Conservation (phyloP, 1,140 invertebrate genomes). For the Sycobia sp. region DNA sequence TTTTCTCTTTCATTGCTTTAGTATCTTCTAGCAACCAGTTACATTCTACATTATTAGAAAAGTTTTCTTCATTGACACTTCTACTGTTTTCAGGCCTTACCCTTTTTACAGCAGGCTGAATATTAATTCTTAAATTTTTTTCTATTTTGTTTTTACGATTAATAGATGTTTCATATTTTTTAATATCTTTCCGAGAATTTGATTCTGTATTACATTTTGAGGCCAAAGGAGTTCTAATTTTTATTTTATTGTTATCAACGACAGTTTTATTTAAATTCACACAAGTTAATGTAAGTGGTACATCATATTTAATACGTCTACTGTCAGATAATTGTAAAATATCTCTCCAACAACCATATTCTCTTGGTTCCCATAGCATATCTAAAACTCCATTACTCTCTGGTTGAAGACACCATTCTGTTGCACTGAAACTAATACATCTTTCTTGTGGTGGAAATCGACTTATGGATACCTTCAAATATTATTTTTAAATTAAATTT, state of each 20-base stretch:
- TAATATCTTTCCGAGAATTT: too few relatives aligned
- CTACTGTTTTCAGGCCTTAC: too few relatives aligned
- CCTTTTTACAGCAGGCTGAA: too few relatives aligned
- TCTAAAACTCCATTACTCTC: constrained; percentile 59
- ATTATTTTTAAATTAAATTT: not conserved
- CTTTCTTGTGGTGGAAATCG: constrained; percentile 66
- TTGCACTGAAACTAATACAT: constrained; percentile 62
- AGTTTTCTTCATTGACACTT: constrained; percentile 47
- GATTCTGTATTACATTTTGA: constrained; percentile 39
- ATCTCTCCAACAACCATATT: constrained; percentile 66
- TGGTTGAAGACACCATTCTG: constrained; percentile 58
- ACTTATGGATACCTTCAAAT: constrained; percentile 68
- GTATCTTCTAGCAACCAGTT: constrained; percentile 35
- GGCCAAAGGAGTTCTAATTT: constrained; percentile 47
- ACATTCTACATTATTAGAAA: constrained; percentile 20
- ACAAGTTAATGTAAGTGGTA: constrained; percentile 63
- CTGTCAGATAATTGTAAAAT: constrained; percentile 69
- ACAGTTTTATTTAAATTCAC: constrained; percentile 34
- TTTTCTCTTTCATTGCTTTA: constrained; percentile 32
- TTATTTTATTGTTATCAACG: constrained; percentile 56
- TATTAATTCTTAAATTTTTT: too few relatives aligned
- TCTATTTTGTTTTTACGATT: too few relatives aligned
- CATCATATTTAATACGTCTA: constrained; percentile 69
- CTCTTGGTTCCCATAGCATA: constrained; percentile 67
- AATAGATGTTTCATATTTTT: constrained; percentile 6